Percentiles rank a stretch among this genome's conserved stretches.
phyloP scores from a whole-genome alignment of 2,113 vertebrate species.

The Argyrosomus japonicus region DNA sequence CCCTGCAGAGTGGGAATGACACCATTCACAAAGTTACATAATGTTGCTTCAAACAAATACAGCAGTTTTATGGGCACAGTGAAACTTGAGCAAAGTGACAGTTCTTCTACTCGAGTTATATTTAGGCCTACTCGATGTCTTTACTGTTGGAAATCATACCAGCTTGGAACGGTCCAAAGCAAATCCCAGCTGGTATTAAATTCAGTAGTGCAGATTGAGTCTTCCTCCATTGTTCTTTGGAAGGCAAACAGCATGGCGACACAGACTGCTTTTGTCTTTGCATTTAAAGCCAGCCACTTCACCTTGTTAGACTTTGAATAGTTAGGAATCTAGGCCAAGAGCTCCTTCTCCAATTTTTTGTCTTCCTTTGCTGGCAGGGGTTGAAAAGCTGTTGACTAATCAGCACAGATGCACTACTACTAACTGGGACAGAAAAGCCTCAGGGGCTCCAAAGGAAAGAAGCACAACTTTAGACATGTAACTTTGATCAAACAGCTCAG shows the following conservation, averaged over 20 bases:
- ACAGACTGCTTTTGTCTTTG: conserved; percentile 15
- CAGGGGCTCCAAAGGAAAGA: conserved; percentile 8
- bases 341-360: conserved; percentile 39
- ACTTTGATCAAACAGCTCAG: conserved; percentile 2
- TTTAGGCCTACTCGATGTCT: background rate
- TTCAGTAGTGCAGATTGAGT: background rate
- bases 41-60: background rate
- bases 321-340: conserved; percentile 49
- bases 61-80: background rate
- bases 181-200: background rate
- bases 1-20: no score
- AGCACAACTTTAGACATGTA: conserved; percentile 32
- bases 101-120: background rate
- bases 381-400: conserved; percentile 72
- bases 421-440: conserved; percentile 62
- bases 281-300: conserved; percentile 17
- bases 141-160: background rate
- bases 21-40: no score
- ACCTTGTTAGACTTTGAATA: conserved; percentile 44
- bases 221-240: background rate
- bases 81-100: background rate
- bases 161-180: background rate
- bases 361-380: conserved; percentile 57
- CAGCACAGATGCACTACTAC: conserved; percentile 68
- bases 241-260: background rate